Percentiles rank a stretch among this genome's conserved stretches.
phyloP scores from a whole-genome alignment of 2,888 invertebrate genomes.

The Choreutis nemorana region DNA sequence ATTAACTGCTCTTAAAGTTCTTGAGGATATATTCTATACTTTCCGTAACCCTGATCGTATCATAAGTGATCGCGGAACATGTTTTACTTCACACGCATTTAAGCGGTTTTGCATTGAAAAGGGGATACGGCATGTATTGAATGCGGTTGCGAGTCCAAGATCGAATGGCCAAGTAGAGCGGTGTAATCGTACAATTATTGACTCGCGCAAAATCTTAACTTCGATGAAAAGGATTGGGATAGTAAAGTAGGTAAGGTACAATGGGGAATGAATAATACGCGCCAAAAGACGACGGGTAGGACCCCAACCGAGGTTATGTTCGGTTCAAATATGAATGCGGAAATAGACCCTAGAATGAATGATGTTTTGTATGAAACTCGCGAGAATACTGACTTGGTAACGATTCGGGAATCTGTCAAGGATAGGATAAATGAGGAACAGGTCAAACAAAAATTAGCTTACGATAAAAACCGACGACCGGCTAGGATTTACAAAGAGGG shows the following conservation, averaged over 20 bases:
- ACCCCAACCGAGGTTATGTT: slow-evolving; percentile 11
- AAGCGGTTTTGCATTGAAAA: slow-evolving; percentile 8
- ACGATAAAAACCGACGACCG: no score
- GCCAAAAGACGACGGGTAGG: slow-evolving; percentile 5
- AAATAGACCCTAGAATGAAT: no score
- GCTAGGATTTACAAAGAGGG: no score
- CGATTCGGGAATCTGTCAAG: no score
- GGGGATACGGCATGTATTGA: slow-evolving; percentile 9
- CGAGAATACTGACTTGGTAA: no score
- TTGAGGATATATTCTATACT: slow-evolving; percentile 16
- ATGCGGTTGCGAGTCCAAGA: slow-evolving; percentile 11
- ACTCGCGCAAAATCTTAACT: slow-evolving; percentile 9
- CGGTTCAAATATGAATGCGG: slow-evolving; percentile 8
- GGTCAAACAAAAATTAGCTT: no score
- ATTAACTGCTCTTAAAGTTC: slow-evolving; percentile 15
- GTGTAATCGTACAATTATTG: slow-evolving; percentile 9
- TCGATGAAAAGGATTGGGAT: slow-evolving; percentile 10
- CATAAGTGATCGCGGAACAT: slow-evolving; percentile 8
- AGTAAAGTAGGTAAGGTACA: slow-evolving; percentile 8
- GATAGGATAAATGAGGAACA: no score
- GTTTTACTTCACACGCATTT: slow-evolving; percentile 9
- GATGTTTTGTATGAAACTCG: no score
- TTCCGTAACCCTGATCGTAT: slow-evolving; percentile 10
- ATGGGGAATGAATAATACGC: slow-evolving; percentile 12
- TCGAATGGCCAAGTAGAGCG: slow-evolving; percentile 11